Base-by-base conservation (phyloP, 2,113 vertebrate genomes). In the Lasiurus borealis region DNA sequence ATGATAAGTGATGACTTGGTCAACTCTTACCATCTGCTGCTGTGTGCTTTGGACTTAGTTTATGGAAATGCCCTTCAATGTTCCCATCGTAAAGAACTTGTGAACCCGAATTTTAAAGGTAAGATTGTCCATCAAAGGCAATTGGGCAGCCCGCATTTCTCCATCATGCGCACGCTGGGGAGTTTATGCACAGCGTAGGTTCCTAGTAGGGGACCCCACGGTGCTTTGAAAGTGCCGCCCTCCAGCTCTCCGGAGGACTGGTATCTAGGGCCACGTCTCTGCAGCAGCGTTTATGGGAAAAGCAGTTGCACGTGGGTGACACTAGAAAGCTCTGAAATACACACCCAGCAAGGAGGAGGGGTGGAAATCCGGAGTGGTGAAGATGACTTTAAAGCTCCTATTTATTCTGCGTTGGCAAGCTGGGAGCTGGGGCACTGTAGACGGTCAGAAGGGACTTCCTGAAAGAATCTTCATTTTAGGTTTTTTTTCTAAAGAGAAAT, bases 1-100 rank as follows among this genome's bases (percentile, higher is more conserved):
- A 99, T 99, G 99, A 99, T 99, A 97, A 99, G 99, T 34, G 99
- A 99, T 94, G 99, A 99, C 97, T 98, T 99, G 97, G 99, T 99
- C 97, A 99, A 99, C 98, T 99, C 99, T 19, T 99, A 99, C 64
- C 99, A 99, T 91, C 99, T 99, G 94, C 97, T 99, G 95, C 97
- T 99, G 2, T 99, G 99, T 85, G 98, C 99, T 48, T 98, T 99
- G 96, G 99, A 99, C 97, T 98, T 99, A 1, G 99, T 99, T 57
- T 99, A 99, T 98, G 99, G 99, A 96, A 99, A 99, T 95, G 98
- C 99, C 54, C 98, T 99, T 50, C 98, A 99, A 2, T 99, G 99
- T 93, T 98, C 99, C 14, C 98, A 99, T 97, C 98, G 99, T 27
- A 99, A 98, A 88, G 99, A 99, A 10, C 99, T 99, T 91, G 98